A percentile compares a stretch with the other conserved stretches of the same genome.
phyloP scores from a whole-genome alignment of 1,140 invertebrate genomes.

The Zeugodacus cucurbitae region DNA sequence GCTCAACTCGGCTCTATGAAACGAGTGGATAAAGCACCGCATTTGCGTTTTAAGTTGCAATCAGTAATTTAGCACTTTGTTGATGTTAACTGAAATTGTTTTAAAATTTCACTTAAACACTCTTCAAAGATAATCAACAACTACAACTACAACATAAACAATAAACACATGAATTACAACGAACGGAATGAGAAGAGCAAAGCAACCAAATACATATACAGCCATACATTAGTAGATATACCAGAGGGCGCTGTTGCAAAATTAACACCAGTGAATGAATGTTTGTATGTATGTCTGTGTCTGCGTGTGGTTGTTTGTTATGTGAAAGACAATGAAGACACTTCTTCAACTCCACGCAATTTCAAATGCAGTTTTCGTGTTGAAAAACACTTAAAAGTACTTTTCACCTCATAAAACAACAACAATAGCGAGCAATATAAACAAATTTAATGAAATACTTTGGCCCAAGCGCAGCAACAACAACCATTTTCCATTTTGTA shows the following conservation, averaged over 20 bases:
- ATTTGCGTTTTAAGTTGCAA: not conserved
- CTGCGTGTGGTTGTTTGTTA: not conserved
- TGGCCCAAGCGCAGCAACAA: not conserved
- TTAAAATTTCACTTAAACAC: conserved; percentile 21
- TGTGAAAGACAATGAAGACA: not conserved
- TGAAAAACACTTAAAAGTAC: conserved; percentile 28
- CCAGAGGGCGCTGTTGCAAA: not conserved
- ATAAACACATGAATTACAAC: not conserved
- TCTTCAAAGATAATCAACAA: not conserved
- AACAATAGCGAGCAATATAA: not conserved
- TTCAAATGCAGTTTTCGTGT: conserved; percentile 23
- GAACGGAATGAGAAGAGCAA: not conserved
- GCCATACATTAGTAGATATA: not conserved
- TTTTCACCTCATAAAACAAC: conserved; percentile 20
- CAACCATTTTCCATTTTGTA: not conserved
- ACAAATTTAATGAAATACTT: conserved; percentile 29
- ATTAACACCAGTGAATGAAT: not conserved
- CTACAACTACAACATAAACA: not conserved
- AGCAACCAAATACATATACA: not conserved
- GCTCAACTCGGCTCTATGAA: not conserved
- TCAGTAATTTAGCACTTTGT: conserved; percentile 11
- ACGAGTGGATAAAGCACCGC: not conserved
- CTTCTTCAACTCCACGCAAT: not conserved
- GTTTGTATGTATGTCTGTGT: not conserved
- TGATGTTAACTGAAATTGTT: conserved; percentile 24